Conservation (phyloP, 2,797 vertebrate genomes). For the Rhynchotus rufescens region DNA sequence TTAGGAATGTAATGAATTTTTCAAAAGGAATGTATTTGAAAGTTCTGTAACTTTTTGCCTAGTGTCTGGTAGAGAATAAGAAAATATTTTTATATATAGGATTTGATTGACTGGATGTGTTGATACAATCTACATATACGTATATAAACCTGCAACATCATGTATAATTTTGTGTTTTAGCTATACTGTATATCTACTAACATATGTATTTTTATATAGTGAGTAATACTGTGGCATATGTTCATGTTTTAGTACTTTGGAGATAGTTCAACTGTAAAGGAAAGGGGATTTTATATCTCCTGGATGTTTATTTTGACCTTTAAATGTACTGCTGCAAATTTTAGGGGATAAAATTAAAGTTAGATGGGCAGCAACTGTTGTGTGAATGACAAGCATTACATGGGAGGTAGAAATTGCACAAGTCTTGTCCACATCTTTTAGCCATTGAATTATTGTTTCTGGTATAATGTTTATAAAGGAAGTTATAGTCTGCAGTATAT, state of each 20-base stretch:
- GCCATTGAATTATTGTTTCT: background rate
- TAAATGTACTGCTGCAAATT: background rate
- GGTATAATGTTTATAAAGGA: background rate
- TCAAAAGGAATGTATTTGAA: background rate
- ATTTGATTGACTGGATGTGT: slow-evolving; percentile 52
- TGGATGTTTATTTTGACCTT: slow-evolving; percentile 64
- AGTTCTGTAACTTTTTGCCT: slow-evolving; percentile 49
- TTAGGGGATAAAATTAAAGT: background rate
- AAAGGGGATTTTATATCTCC: slow-evolving; percentile 41
- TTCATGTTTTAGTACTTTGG: slow-evolving; percentile 66
- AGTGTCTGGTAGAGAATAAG: slow-evolving; percentile 30
- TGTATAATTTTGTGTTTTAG: slow-evolving; percentile 64
- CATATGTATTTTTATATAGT: slow-evolving; percentile 72
- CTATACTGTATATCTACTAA: slow-evolving; percentile 61
- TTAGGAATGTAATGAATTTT: background rate
- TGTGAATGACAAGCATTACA: background rate
- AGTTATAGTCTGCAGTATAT: background rate
- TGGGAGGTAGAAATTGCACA: background rate
- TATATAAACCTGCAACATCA: too few relatives aligned
- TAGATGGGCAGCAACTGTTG: background rate
- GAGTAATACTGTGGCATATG: slow-evolving; percentile 73
- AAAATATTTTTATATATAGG: slow-evolving; percentile 39
- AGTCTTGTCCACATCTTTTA: background rate
- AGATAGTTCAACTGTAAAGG: slow-evolving; percentile 58
- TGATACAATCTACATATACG: background rate